Evolutionary conservation across 2,888 invertebrate genomes (phyloP).

Genomic region (Eupithecia inturbata): DNA sequence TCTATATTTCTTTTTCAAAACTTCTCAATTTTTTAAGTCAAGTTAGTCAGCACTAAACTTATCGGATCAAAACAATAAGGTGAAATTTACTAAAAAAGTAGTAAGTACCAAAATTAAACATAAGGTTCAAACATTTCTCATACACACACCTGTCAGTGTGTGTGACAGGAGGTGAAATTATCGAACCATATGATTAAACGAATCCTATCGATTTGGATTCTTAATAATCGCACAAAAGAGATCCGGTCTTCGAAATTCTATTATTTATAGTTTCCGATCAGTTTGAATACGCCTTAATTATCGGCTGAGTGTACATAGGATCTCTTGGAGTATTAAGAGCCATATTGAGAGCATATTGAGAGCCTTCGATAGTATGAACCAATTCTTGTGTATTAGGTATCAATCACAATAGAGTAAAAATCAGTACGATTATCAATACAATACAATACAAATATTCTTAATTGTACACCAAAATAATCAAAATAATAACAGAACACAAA

Average conservation of each 20-base stretch:
- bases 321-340: conserved; percentile 15
- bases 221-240: conserved; percentile 79
- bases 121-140: conserved; percentile 3
- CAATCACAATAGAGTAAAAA: too few species aligned
- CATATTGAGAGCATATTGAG: too few species aligned
- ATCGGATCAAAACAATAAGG: too few species aligned
- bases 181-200: conserved; percentile 77
- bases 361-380: background rate
- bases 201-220: conserved; percentile 81
- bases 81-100: background rate
- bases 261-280: conserved; percentile 83
- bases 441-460: too few species aligned
- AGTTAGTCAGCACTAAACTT: too few species aligned
- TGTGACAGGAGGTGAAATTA: conserved; percentile 70
- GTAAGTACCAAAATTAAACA: background rate
- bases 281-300: conserved; percentile 84
- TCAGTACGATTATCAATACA: too few species aligned
- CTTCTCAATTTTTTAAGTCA: too few species aligned
- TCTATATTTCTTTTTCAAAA: too few species aligned
- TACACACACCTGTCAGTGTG: conserved; percentile 70
- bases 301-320: conserved; percentile 64
- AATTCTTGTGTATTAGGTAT: background rate
- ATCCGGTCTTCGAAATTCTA: conserved; percentile 82
- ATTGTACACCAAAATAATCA: too few species aligned
- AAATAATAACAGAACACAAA: too few species aligned